Base-by-base conservation (phyloP, 2,113 vertebrate species). In the Puntigrus tetrazona region DNA sequence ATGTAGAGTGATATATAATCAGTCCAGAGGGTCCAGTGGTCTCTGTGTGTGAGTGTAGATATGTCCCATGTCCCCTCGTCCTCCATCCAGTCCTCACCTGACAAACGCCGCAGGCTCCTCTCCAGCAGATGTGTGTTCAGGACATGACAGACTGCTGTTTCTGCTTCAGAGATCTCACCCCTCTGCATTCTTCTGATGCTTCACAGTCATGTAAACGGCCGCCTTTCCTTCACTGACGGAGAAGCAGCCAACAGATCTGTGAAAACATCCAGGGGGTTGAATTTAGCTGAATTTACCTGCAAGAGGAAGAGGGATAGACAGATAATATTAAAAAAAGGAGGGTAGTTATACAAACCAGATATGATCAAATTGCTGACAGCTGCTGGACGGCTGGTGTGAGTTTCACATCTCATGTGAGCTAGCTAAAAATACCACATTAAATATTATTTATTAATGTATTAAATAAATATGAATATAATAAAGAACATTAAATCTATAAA, bases 111-210 rank as follows among this genome's bases (percentile, higher is more conserved):
- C 13, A 41, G 52, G 31, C 52, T 25, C 36, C 31, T 36, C 5
- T 36, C 8, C 34, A 77, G 29, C 50, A 77, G 20, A 78, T 77
- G 31, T 77, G 50, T 14, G 34, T 77, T 36, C 47, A 14, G 29
- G 1, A 14, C 29, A 77, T n/a, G 75, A 38, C 75, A 57, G 4
- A 20, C 18, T 9, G 47, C 10, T 25, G 36, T 61, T 72, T 43
- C 69, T 72, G 20, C 6, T 10, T 27, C n/a, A 52, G 45, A 41
- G n/a, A 78, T 27, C 34, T 78, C 36, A 61, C 77, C n/a, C 4
- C 16, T 78, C 77, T 43, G 55, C 55, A 78, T 78, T 78, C 34
- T 61, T 27, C 10, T 41, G 18, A 76, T 52, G 25, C 47, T 50
- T 76, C 47, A 47, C 43, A 34, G 63, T 67, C 31, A 25, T 14